Evolutionary conservation across 1,140 invertebrate genomes (phyloP).

Genomic region (Ceratosolen fusciceps): DNA sequence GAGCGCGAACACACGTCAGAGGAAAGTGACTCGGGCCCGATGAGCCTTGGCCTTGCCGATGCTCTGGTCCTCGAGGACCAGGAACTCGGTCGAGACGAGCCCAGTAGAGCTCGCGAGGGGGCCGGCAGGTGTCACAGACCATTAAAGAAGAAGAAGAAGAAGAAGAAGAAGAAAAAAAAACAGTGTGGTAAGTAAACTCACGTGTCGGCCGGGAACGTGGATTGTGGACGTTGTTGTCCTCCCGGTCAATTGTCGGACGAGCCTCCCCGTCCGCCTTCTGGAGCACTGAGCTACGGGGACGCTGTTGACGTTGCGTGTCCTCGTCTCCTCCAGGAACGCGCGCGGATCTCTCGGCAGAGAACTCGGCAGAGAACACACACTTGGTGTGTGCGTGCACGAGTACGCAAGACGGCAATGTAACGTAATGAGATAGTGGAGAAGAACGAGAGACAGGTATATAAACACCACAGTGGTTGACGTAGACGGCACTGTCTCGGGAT

Average conservation of each 20-base stretch:
- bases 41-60: no score
- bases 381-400: background rate
- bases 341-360: background rate
- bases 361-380: no score
- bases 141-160: no score
- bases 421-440: background rate
- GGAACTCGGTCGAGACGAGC: background rate
- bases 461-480: no score
- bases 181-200: conserved; percentile 7
- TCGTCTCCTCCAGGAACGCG: background rate
- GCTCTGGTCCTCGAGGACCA: no score
- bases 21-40: no score
- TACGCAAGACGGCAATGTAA: no score
- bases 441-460: background rate
- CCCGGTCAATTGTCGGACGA: background rate
- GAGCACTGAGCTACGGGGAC: conserved; percentile 16
- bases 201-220: background rate
- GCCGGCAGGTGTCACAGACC: no score
- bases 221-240: background rate
- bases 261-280: background rate
- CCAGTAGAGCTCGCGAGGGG: background rate
- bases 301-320: background rate
- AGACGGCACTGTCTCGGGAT: no score
- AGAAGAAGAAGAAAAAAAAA: no score
- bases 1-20: no score